Conservation (phyloP, 2,113 vertebrate species). For the Colossoma macropomum region DNA sequence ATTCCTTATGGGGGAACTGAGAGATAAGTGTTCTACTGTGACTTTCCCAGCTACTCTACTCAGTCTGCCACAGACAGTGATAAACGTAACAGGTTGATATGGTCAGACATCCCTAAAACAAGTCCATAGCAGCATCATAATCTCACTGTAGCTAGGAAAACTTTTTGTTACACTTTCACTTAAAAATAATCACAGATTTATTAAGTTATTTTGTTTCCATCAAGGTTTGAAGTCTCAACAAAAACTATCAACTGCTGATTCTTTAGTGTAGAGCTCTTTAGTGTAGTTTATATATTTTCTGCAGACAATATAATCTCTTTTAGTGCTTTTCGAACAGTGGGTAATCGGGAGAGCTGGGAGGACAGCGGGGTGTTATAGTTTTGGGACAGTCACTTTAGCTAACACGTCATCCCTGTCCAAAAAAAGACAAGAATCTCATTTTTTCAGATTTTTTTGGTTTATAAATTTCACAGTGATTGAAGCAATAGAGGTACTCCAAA, state of each 20-base stretch:
- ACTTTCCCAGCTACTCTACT: constrained; percentile 11
- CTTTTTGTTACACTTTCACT: background rate
- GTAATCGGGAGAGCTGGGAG: too few species aligned
- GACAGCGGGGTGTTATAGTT: too few species aligned
- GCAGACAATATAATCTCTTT: too few species aligned
- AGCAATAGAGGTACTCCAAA: too few species aligned
- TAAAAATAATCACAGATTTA: background rate
- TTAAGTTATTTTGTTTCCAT: background rate
- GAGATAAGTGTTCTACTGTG: constrained; percentile 63
- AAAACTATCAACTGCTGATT: background rate
- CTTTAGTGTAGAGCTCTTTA: too few species aligned
- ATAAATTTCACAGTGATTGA: too few species aligned
- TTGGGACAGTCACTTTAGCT: too few species aligned
- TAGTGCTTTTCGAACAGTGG: too few species aligned
- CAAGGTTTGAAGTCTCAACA: background rate
- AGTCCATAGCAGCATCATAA: background rate
- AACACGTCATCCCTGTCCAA: too few species aligned
- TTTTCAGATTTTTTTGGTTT: too few species aligned
- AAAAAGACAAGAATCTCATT: too few species aligned
- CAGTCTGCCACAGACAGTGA: background rate
- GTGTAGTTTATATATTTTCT: too few species aligned
- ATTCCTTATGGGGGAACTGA: constrained; percentile 52
- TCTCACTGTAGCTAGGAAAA: background rate
- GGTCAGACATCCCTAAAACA: background rate
- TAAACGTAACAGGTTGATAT: background rate